phyloP scores from a whole-genome alignment of 2,888 invertebrate species.

The Patella depressa region DNA sequence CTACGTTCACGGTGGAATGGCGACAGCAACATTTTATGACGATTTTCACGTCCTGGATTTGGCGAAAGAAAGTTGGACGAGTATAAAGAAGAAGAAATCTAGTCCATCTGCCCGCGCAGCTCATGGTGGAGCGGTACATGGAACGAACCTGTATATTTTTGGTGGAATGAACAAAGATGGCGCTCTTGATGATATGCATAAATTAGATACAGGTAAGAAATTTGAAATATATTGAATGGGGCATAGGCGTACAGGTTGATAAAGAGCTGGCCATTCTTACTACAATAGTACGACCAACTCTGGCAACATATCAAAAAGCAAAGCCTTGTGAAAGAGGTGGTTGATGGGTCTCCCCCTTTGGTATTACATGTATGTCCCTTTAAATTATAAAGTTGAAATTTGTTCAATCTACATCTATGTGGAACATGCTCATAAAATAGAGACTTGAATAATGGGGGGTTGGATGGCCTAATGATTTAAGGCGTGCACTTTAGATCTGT shows the following conservation, averaged over 20 bases:
- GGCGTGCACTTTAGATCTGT: too few species aligned
- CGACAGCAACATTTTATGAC: constrained; percentile 66
- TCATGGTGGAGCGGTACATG: constrained; percentile 61
- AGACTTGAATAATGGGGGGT: too few species aligned
- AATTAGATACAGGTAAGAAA: constrained; percentile 63
- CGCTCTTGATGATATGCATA: constrained; percentile 67
- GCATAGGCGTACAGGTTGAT: not conserved
- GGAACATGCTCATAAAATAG: too few species aligned
- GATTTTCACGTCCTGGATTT: constrained; percentile 68
- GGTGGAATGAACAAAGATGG: constrained; percentile 69
- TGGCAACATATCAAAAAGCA: too few species aligned
- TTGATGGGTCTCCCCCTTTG: too few species aligned
- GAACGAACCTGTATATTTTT: constrained; percentile 63
- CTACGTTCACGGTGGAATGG: constrained; percentile 70
- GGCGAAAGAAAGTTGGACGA: constrained; percentile 58
- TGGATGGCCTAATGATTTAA: too few species aligned
- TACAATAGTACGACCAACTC: too few species aligned
- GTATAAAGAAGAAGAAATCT: constrained; percentile 58
- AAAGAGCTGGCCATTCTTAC: not conserved
- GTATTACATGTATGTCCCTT: too few species aligned
- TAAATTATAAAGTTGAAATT: too few species aligned
- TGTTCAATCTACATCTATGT: too few species aligned
- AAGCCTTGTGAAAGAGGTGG: too few species aligned
- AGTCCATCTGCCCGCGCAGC: constrained; percentile 67
- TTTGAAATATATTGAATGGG: not conserved